Evolutionary conservation across 2,888 invertebrate genomes (phyloP), one percentile per base, ranked within the genome.

Genomic region (Xanthia togata): DNA sequence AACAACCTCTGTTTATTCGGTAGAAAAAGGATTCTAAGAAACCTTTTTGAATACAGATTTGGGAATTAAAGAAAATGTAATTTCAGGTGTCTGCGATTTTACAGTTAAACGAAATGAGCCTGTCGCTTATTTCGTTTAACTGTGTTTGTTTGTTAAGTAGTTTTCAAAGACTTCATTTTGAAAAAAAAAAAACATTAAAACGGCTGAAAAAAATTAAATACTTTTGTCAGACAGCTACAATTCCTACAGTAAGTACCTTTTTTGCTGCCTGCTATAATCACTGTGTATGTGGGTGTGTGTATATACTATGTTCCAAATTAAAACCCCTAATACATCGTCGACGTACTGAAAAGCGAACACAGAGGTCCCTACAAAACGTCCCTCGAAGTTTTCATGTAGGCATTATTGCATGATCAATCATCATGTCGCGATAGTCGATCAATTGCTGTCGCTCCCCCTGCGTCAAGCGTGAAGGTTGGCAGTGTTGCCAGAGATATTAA

Each of bases 341-440:
- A 35, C 44, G 57, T 59, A 38, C 26, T 11, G 47, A 63, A 55
- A 53, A 59, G 55, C 50, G 57, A 59, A 63, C 53, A 26, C 41
- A 60, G 69, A 23, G 44, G 55, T 50, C 41, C 41, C 41, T 70
- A 80, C 82, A 80, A 80, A 80, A 82, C 70, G 82, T 47, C 69
- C 70, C 63, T 73, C 75, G 67, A 78, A 87, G 86, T 84, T 88
- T 82, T 78, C 78, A 78, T 80, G 87, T 85, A 63, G 65, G 86
- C 87, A 78, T 88, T 85, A 89, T 88, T 83, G 73, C 79, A 57
- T 74, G 72, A 88, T 87, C 89, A 89, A 88, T 88, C 88, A 89
- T 88, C 81, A 72, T 38, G 64, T 38, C 57, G 53, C 59, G 65
- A 86, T 79, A 73, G 73, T 26, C 88, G 83, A 87, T 85, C 88